phyloP scores from a whole-genome alignment of 2,888 invertebrate genomes.

The Philereme transversata region DNA sequence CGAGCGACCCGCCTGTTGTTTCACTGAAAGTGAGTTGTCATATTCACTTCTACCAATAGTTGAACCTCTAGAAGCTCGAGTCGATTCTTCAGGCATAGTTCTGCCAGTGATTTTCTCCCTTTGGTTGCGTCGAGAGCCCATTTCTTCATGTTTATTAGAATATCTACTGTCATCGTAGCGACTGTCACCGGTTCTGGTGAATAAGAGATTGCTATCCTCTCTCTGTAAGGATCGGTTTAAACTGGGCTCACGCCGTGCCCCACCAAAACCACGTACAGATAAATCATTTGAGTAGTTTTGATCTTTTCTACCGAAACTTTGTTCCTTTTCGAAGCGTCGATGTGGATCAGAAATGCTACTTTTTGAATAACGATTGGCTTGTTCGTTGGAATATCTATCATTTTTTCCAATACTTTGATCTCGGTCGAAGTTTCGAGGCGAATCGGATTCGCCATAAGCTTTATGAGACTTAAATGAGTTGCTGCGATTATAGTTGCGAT shows the following conservation, averaged over 20 bases:
- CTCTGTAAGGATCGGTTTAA: constrained; percentile 26
- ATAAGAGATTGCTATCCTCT: constrained; percentile 39
- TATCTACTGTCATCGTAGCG: constrained; percentile 46
- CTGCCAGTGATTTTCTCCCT: constrained; percentile 54
- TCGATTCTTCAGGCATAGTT: constrained; percentile 15
- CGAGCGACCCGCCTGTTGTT: constrained; percentile 55
- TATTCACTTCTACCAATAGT: constrained; percentile 43
- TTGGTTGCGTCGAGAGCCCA: constrained; percentile 39
- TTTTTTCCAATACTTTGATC: constrained; percentile 49
- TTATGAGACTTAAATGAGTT: constrained; percentile 46
- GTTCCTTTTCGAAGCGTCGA: constrained; percentile 21
- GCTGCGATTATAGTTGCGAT: constrained; percentile 43
- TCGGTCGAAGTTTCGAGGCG: constrained; percentile 45
- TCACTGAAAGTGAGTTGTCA: constrained; percentile 53
- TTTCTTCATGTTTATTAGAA: constrained; percentile 43
- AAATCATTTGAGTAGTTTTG: constrained; percentile 35
- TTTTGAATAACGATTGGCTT: constrained; percentile 18
- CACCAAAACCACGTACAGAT: constrained; percentile 29
- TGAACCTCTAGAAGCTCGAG: constrained; percentile 39
- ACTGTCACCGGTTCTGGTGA: constrained; percentile 43
- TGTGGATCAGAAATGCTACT: constrained; percentile 7
- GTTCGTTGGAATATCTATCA: constrained; percentile 40
- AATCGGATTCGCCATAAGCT: constrained; percentile 42
- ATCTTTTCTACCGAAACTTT: constrained; percentile 28
- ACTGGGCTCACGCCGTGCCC: constrained; percentile 31